A percentile compares a stretch with the other conserved stretches of the same genome.
Evolutionary conservation across 1,140 invertebrate species (phyloP).

Genomic region (Habropoda laboriosa): DNA sequence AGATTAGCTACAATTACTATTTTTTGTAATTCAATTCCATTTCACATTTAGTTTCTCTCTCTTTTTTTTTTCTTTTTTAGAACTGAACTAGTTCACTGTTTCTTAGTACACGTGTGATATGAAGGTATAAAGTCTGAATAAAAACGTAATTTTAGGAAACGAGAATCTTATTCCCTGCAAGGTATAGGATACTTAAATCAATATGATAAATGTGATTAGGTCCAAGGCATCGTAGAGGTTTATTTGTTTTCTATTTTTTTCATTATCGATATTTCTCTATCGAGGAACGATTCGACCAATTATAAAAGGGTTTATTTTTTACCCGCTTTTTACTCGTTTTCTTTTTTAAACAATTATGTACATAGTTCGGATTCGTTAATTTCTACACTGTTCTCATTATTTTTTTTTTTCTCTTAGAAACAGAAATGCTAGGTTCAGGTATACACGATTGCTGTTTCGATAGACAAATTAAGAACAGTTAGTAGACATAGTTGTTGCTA

Average conservation of each 20-base stretch:
- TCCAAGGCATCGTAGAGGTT: slow-evolving; percentile 51
- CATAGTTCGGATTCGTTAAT: slow-evolving; percentile 8
- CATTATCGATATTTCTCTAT: slow-evolving; percentile 40
- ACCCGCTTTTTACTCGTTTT: slow-evolving; percentile 12
- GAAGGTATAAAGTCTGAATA: neutral
- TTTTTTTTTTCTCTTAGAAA: neutral
- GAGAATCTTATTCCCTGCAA: neutral
- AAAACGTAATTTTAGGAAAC: neutral
- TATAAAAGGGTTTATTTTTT: slow-evolving; percentile 42
- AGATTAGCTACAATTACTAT: neutral
- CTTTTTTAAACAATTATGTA: slow-evolving; percentile 56
- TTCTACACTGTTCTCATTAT: slow-evolving; percentile 24
- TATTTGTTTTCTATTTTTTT: slow-evolving; percentile 48
- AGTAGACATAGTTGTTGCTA: neutral
- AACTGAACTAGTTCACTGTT: neutral
- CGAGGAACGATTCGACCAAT: slow-evolving; percentile 37
- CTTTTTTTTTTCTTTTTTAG: too few relatives aligned
- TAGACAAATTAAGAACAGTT: slow-evolving; percentile 4
- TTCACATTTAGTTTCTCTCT: neutral
- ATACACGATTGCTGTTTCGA: neutral
- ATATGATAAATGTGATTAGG: slow-evolving; percentile 26
- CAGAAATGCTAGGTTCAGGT: neutral
- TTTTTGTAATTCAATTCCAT: slow-evolving; percentile 1
- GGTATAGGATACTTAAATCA: slow-evolving; percentile 21
- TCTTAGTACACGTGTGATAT: neutral